Percentiles rank a stretch among this genome's conserved stretches.
Evolutionary conservation across 2,113 vertebrate genomes (phyloP).

Genomic region (Tautogolabrus adspersus): DNA sequence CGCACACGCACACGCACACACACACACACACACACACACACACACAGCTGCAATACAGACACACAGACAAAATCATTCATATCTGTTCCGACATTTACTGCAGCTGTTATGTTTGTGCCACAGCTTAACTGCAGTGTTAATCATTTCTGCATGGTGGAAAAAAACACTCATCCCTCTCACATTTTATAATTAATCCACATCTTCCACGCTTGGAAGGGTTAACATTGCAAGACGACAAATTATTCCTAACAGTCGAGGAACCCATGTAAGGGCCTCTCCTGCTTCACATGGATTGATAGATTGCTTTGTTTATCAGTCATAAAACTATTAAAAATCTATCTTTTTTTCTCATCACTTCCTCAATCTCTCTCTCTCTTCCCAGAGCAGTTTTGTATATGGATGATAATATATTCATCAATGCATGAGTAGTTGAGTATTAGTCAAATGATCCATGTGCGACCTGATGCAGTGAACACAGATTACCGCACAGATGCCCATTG

Average conservation of each 20-base stretch:
- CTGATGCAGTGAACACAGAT: conserved; percentile 67
- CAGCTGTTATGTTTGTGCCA: conserved; percentile 81
- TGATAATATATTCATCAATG: conserved; percentile 86
- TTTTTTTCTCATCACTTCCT: conserved; percentile 26
- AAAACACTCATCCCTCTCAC: conserved; percentile 75
- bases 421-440: conserved; percentile 81
- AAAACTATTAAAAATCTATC: conserved; percentile 85
- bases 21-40: conserved; percentile 12
- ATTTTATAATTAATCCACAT: conserved; percentile 81
- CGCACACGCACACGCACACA: neutral
- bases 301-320: conserved; percentile 86
- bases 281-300: conserved; percentile 80
- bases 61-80: conserved; percentile 62
- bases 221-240: conserved; percentile 77
- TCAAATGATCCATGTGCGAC: conserved; percentile 79
- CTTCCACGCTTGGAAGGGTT: conserved; percentile 79
- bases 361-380: conserved; percentile 40
- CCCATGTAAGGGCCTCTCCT: conserved; percentile 71
- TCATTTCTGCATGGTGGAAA: conserved; percentile 80
- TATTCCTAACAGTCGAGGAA: conserved; percentile 72
- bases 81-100: conserved; percentile 74
- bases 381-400: conserved; percentile 75
- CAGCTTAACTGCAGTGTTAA: conserved; percentile 77
- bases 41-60: neutral
- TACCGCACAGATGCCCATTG: conserved; percentile 80